Evolutionary conservation across 2,797 vertebrate species (phyloP).

Genomic region (Columba guinea): DNA sequence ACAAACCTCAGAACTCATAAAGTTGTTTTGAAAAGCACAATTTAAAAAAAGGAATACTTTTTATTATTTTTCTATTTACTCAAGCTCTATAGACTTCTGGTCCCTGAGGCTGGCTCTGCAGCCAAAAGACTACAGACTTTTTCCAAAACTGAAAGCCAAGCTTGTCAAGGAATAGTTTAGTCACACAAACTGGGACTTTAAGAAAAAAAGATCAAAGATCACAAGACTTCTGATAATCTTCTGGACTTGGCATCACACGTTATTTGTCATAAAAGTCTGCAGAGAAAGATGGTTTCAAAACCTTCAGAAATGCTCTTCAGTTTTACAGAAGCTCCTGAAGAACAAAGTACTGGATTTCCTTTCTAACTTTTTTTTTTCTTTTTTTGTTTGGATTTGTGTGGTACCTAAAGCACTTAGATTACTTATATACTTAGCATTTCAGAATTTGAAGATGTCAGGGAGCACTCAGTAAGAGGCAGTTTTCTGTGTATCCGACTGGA

Average conservation of each 20-base stretch:
- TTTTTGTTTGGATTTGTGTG: neutral
- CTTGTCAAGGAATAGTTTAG: constrained; percentile 36
- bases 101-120: neutral
- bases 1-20: neutral
- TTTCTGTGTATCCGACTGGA: neutral
- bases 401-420: neutral
- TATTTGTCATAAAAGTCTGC: neutral
- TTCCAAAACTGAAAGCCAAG: constrained; percentile 27
- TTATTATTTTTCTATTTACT: constrained; percentile 26
- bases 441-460: neutral
- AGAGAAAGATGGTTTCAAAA: neutral
- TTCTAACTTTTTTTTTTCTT: neutral
- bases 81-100: constrained; percentile 1
- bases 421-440: neutral
- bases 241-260: neutral
- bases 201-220: constrained; percentile 6
- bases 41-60: neutral
- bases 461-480: neutral
- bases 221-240: constrained; percentile 47
- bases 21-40: neutral
- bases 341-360: neutral
- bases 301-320: neutral
- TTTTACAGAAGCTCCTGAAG: neutral
- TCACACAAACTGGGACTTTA: constrained; percentile 2
- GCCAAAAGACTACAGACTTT: constrained; percentile 3